phyloP scores from a whole-genome alignment of 2,113 vertebrate species.

The Henicopernis longicauda region DNA sequence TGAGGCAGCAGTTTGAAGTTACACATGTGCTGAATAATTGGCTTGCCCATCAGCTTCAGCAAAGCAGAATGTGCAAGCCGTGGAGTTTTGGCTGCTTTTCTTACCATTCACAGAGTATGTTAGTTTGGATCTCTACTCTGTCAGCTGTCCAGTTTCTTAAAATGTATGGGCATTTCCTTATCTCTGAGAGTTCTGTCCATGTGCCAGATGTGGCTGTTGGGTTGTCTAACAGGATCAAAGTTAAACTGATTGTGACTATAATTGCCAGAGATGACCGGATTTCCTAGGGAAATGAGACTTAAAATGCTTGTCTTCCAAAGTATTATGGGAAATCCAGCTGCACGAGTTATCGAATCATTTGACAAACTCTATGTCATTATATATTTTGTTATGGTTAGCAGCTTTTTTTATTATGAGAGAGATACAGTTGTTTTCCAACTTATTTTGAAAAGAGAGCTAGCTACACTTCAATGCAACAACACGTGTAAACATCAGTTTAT shows the following conservation, averaged over 20 bases:
- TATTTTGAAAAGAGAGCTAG: not conserved
- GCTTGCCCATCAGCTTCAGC: not conserved
- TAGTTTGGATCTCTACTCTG: not conserved
- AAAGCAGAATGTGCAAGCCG: not conserved
- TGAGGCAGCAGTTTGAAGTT: not conserved
- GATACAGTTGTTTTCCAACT: not conserved
- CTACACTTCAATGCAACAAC: not conserved
- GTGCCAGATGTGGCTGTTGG: not conserved
- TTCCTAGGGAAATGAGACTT: not conserved
- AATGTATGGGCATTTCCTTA: not conserved
- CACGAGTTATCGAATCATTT: not conserved
- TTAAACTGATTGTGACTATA: not conserved
- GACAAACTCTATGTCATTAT: not conserved
- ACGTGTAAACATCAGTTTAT: not conserved
- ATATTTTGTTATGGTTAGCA: not conserved
- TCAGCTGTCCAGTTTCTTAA: not conserved
- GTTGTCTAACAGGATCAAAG: not conserved
- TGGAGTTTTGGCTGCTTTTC: constrained; percentile 1
- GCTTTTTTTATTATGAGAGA: not conserved
- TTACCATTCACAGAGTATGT: not conserved
- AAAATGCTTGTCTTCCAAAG: not conserved
- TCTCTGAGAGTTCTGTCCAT: not conserved
- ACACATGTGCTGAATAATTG: not conserved
- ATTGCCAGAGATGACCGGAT: not conserved
- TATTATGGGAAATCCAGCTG: not conserved